Percentiles rank a stretch among this genome's conserved stretches.
Conservation (phyloP, 2,113 vertebrate genomes). For the Vidua macroura region DNA sequence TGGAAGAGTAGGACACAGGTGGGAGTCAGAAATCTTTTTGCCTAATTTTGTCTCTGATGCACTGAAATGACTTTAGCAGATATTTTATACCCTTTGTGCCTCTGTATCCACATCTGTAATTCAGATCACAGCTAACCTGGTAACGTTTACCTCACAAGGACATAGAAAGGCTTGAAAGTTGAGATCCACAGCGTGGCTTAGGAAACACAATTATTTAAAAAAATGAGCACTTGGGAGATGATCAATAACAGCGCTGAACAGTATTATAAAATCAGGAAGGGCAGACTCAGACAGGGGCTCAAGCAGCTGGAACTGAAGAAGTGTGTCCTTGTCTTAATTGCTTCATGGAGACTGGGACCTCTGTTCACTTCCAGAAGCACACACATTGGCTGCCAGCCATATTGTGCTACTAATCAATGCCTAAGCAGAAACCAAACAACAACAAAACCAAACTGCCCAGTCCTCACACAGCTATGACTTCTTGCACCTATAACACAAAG, state of each 20-base stretch:
- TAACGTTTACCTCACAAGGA: background rate
- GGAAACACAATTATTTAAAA: background rate
- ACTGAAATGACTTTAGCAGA: conserved; percentile 17
- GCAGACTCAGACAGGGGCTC: background rate
- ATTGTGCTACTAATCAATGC: background rate
- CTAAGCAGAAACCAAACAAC: background rate
- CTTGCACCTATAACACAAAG: background rate
- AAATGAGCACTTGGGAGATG: background rate
- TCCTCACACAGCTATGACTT: background rate
- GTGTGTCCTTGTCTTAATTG: background rate
- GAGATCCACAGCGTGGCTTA: background rate
- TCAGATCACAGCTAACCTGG: background rate
- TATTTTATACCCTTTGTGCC: conserved; percentile 4
- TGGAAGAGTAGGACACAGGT: conserved; percentile 15
- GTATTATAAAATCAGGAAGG: background rate
- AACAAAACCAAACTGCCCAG: background rate
- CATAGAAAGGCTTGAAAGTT: background rate
- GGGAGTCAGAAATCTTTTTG: conserved; percentile 40
- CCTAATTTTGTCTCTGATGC: conserved; percentile 20
- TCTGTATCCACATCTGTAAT: conserved; percentile 5
- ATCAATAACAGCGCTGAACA: background rate
- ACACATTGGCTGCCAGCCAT: background rate
- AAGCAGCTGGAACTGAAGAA: background rate
- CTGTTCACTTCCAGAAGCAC: background rate
- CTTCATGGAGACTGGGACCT: background rate